Evolutionary conservation across 2,888 invertebrate species (phyloP), one percentile per base, ranked within the genome.

Genomic region (Drosophila anomalata): DNA sequence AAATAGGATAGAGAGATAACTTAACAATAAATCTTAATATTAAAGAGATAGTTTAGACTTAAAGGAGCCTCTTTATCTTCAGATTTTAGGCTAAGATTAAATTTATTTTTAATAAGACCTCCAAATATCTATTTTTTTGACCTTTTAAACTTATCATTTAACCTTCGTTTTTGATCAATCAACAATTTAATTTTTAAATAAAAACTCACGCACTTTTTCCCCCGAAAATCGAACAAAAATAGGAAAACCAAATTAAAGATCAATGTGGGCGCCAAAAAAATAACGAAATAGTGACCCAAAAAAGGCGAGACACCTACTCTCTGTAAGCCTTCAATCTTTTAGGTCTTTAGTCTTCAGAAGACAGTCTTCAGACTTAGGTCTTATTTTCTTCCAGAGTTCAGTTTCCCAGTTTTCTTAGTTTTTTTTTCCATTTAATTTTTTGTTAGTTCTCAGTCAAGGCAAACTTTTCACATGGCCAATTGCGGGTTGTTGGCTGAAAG

Each of bases 391-490:
- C 20, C 14, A 42, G 29, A 31, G n/a, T 26, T 12, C 42, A 44
- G 41, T 42, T 42, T 44, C 46, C 20, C 42, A 26, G 12, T 14
- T 12, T n/a, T 17, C 20, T 7, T 14, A 17, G 17, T 1, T 17
- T 22, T 24, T 17, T 31, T 33, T 33, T 33, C 22, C 4, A 22
- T 3, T 22, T 17, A 17, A 17, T 22, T n/a, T 36, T 36, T 5
- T n/a, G n/a, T 14, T 20, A 39, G 46, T 66, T 65, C 67, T 46
- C 69, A 66, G 52, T 44, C 39, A 66, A 65, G 63, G 63, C 31
- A 50, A 50, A 42, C 68, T 55, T 67, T 67, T 67, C 66, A 69
- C 66, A 67, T 70, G 67, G 70, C 67, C 70, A 56, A 66, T 63
- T 63, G 63, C 66, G 8, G 70, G 57, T 14, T 66, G 53, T 17